Evolutionary conservation across 2,113 vertebrate genomes (phyloP).

Genomic region (Dipodomys stephensi): DNA sequence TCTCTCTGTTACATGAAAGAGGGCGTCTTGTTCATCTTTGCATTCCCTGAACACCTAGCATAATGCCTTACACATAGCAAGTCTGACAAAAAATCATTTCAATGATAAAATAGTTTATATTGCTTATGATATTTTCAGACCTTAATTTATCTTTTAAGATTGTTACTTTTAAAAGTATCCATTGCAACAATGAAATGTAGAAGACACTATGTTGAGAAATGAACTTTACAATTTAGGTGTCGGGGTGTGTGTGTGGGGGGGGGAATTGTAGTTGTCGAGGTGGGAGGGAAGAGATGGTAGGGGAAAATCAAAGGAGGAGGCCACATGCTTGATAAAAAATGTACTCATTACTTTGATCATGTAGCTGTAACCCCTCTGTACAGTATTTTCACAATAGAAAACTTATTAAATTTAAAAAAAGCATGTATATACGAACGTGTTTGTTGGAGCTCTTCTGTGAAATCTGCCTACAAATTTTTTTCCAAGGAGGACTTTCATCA

Average conservation of each 20-base stretch:
- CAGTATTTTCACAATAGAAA: too few species aligned
- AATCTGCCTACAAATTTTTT: conserved; percentile 47
- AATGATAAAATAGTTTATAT: conserved; percentile 13
- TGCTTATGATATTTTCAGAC: background rate
- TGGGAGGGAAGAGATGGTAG: too few species aligned
- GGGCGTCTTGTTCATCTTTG: background rate
- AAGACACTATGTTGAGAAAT: too few species aligned
- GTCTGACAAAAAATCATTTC: background rate
- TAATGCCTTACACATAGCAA: background rate
- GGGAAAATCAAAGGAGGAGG: too few species aligned
- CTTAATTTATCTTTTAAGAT: conserved; percentile 29
- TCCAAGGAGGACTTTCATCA: conserved; percentile 66
- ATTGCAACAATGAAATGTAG: too few species aligned
- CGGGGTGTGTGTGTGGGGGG: too few species aligned
- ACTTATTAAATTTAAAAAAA: too few species aligned
- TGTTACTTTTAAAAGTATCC: background rate
- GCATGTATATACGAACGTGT: background rate
- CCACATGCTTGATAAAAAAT: too few species aligned
- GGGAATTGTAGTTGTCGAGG: too few species aligned
- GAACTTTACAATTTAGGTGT: too few species aligned
- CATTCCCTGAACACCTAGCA: background rate
- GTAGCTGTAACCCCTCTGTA: too few species aligned
- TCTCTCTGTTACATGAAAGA: background rate
- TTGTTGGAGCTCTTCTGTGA: conserved; percentile 31
- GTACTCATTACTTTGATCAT: too few species aligned